Base-by-base conservation (phyloP, 2,113 vertebrate species). In the Uropsilus gracilis region DNA sequence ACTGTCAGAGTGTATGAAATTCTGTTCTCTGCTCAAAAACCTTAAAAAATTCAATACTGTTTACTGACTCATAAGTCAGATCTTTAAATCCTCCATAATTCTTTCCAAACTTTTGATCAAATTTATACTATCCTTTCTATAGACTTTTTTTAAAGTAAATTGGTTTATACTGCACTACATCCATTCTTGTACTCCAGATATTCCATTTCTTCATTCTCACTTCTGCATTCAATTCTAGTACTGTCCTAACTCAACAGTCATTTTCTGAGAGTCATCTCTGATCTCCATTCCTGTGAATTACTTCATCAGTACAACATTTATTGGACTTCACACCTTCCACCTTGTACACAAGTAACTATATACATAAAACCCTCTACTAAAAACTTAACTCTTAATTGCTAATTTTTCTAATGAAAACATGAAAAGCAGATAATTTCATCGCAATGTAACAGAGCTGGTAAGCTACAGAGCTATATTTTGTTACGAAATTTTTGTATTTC, bases 351-450 rank as follows among this genome's bases (percentile, higher is more conserved):
- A 92, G 50, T 42, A 91, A 91, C 71, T 86, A 71, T 44, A 57
- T 88, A 75, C 59, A 57, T 18, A 77, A 84, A 16, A 87, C 59
- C 18, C 8, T 93, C 72, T 53, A 11, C 20, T 75, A 93, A 94
- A 83, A 46, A 92, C 28, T 94, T 64, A 83, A 68, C 69, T 83
- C 26, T n/a, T 69, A 84, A 92, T 69, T 78, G 68, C 34, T 81
- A 94, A 87, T 71, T 94, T 89, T 64, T 55, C 59, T 95, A 92
- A n/a, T 30, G n/a, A 86, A 39, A 42, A 2, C 20, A 83, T 48
- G 26, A 75, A 68, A 88, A 28, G 9, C 30, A 82, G 32, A 32
- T 73, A 73, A 75, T 20, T 92, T 72, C 37, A 72, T 75, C 39
- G 50, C n/a, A 87, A 53, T 68, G 18, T 34, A 80, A 66, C 11